Evolutionary conservation across 2,797 vertebrate genomes (phyloP).

Genomic region (Rhinatrema bivittatum): DNA sequence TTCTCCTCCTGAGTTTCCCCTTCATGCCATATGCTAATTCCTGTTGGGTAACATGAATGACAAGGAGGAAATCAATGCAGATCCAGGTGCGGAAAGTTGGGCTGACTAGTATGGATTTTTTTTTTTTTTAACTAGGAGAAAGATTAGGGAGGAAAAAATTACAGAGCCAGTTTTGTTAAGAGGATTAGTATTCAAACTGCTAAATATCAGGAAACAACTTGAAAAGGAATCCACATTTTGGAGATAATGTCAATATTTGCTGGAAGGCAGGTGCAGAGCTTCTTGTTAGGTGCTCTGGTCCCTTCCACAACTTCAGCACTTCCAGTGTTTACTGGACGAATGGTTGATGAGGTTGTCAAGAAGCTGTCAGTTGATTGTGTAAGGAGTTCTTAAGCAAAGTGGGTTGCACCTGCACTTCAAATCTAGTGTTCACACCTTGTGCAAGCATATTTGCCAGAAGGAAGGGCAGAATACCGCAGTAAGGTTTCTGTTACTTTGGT

Average conservation of each 20-base stretch:
- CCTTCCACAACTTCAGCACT: constrained; percentile 16
- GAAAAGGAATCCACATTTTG: constrained; percentile 37
- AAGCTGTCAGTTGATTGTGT: constrained; percentile 32
- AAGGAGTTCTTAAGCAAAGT: constrained; percentile 30
- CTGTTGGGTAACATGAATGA: constrained; percentile 59
- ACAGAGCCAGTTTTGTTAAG: constrained; percentile 62
- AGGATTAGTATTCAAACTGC: constrained; percentile 64
- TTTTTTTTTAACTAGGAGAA: constrained; percentile 48
- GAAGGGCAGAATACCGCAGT: constrained; percentile 40
- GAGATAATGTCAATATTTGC: constrained; percentile 63
- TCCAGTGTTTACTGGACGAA: constrained; percentile 17
- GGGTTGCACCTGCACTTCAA: constrained; percentile 21
- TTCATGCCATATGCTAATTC: constrained; percentile 86
- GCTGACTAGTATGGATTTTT: constrained; percentile 51
- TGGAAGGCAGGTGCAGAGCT: constrained; percentile 59
- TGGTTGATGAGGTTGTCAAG: constrained; percentile 24
- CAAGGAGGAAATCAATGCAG: constrained; percentile 56
- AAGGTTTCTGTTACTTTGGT: constrained; percentile 42
- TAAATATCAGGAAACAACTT: constrained; percentile 53
- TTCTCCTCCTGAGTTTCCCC: constrained; percentile 57
- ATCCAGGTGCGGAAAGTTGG: constrained; percentile 75
- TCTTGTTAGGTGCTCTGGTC: constrained; percentile 14
- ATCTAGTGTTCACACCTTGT: constrained; percentile 25
- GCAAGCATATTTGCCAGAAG: constrained; percentile 47
- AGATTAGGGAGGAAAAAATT: constrained; percentile 32